These are phyloP conservation scores for Crypturellus tataupa DNA, from an alignment of 2,797 vertebrate species.

Conservation along the genomic window DNA sequence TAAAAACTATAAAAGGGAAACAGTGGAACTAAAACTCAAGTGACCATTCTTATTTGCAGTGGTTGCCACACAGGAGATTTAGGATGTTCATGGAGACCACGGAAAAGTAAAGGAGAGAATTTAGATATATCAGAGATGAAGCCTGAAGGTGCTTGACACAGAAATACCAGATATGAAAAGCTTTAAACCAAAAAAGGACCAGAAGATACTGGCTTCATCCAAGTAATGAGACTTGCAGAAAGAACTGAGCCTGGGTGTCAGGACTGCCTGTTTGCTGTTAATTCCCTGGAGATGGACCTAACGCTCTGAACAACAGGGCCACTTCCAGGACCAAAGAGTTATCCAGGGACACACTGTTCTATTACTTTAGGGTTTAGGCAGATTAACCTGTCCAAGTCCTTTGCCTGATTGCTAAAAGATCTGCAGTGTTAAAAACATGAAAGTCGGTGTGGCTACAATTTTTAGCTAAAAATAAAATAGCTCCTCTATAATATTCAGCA, in stretches of 20 bases:
- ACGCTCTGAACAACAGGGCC: not conserved
- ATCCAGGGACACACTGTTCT: not conserved
- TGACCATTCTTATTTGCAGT: not conserved
- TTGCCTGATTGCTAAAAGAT: conserved; percentile 1
- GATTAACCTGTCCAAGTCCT: not conserved
- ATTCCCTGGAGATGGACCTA: not conserved
- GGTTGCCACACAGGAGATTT: not conserved
- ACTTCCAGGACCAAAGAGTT: not conserved
- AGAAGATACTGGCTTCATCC: not conserved
- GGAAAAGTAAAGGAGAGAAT: not conserved
- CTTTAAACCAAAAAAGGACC: not conserved
- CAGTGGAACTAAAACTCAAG: not conserved
- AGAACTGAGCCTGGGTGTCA: not conserved
- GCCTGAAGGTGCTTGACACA: not conserved
- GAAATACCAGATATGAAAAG: not conserved
- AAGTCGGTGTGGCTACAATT: not conserved
- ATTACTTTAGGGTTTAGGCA: not conserved
- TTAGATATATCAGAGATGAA: not conserved
- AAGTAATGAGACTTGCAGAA: not conserved
- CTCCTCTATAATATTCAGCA: not conserved
- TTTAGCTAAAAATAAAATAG: conserved; percentile 21
- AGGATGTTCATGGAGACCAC: not conserved
- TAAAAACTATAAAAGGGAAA: not conserved
- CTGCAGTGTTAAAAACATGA: not conserved
- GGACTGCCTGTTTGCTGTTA: not conserved